Evolutionary conservation across 2,888 invertebrate genomes (phyloP), one percentile per base, ranked within the genome.

Genomic region (Papilio protenor): DNA sequence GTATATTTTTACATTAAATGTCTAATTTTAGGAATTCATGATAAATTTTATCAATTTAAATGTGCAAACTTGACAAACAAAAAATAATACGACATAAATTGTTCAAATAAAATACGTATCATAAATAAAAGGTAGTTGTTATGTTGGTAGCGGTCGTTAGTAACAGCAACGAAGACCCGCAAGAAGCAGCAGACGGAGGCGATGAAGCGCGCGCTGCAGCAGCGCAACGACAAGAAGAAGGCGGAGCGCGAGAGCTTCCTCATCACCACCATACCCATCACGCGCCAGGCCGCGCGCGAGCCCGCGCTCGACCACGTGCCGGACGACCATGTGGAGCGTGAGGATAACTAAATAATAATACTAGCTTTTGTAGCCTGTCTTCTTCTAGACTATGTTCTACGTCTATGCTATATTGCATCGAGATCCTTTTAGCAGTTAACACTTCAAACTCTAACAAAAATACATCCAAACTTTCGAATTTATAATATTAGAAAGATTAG

Each of bases 141-240:
- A n/a, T 57, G 3, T 49, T 47, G n/a, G 45, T 90, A 98, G 98
- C 96, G 98, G 81, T 98, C 99, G 10, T 93, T 99, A 85, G 99
- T 99, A 71, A 99, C 99, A 45, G 99, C 99, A 14, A 99, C 99
- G 0, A 99, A 99, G 90, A 99, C 99, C 0, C 96, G 99, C 27
- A 98, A 99, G 89, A 99, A 99, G 90, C 99, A 99, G 90, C 99
- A 99, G 92, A 99, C 99, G 27, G 99, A 99, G 92, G 96, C 99
- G 79, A 98, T 99, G 78, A 98, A 99, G 86, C 96, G 97, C 91
- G 99, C 99, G 1, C 93, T 99, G 23, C 97, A 99, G 87, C 98
- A 98, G 61, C 98, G 99, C 83, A 99, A 99, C 87, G 99, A 99
- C 87, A 98, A 99, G 87, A 98, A 98, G 88, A 95, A 98, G 11